Evolutionary conservation across 2,797 vertebrate species (phyloP).

Genomic region (Dipus sagitta): DNA sequence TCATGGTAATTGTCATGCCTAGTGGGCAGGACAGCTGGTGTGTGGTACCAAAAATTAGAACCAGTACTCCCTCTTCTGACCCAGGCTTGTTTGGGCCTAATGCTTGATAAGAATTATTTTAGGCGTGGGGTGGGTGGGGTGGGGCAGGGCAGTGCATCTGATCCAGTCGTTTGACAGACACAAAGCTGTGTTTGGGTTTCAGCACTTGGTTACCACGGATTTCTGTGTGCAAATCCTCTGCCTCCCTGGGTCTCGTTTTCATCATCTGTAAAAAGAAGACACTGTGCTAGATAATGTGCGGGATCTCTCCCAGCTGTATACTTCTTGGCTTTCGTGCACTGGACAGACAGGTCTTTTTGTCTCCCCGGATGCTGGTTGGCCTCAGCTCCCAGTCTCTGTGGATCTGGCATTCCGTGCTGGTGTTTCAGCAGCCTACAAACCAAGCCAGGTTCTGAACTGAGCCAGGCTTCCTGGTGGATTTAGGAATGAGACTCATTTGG

Average conservation of each 20-base stretch:
- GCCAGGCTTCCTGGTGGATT: conserved; percentile 58
- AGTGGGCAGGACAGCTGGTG: background rate
- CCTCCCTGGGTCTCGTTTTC: conserved; percentile 47
- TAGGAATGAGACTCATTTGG: conserved; percentile 37
- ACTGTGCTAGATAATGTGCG: conserved; percentile 5
- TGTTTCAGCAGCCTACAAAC: conserved; percentile 54
- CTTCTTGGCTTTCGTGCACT: conserved; percentile 18
- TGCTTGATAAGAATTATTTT: conserved; percentile 45
- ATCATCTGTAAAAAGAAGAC: conserved; percentile 46
- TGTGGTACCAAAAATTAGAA: conserved; percentile 52
- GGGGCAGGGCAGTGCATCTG: background rate
- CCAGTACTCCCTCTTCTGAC: background rate
- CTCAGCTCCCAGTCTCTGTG: conserved; percentile 38
- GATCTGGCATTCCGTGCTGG: background rate
- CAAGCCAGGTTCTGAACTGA: conserved; percentile 28
- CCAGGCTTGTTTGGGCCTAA: conserved; percentile 1
- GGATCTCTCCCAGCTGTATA: background rate
- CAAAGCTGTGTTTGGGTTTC: conserved; percentile 60
- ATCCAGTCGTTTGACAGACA: background rate
- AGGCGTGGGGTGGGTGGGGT: background rate
- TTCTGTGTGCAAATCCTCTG: conserved; percentile 34
- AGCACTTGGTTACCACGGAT: conserved; percentile 58
- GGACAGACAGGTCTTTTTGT: conserved; percentile 51
- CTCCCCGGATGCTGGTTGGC: conserved; percentile 62
- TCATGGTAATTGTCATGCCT: conserved; percentile 36